These are phyloP conservation scores for Serripes groenlandicus DNA, from an alignment of 2,888 invertebrate species.

Conservation along the genomic window DNA sequence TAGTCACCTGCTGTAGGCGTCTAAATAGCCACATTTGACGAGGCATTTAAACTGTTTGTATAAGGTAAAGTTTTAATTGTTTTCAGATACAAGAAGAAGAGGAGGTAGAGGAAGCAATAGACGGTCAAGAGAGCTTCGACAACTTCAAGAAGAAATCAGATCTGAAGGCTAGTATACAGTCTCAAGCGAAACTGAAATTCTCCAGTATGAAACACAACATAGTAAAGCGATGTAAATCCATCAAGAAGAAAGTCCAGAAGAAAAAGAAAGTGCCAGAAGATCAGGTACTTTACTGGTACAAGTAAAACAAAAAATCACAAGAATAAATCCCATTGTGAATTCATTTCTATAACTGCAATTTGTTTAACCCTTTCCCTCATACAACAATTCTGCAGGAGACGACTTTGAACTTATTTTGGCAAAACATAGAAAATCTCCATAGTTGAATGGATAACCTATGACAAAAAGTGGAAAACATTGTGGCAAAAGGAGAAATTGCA, in stretches of 20 bases:
- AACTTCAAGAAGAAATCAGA: background rate
- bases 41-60: too few relatives aligned
- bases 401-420: too few relatives aligned
- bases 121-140: background rate
- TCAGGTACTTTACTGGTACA: too few relatives aligned
- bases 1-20: too few relatives aligned
- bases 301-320: too few relatives aligned
- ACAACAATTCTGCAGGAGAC: too few relatives aligned
- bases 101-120: background rate
- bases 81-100: background rate
- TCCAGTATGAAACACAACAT: slow-evolving; percentile 51
- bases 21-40: too few relatives aligned
- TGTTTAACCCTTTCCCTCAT: background rate
- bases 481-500: background rate
- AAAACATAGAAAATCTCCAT: too few relatives aligned
- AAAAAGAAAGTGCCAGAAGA: slow-evolving; percentile 31
- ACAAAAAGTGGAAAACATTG: background rate
- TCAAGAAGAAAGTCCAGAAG: slow-evolving; percentile 59
- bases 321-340: too few relatives aligned
- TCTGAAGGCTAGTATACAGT: slow-evolving; percentile 20
- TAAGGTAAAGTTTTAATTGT: background rate
- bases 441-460: too few relatives aligned
- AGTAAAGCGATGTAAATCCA: slow-evolving; percentile 54
- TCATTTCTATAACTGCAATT: background rate
- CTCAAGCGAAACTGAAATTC: slow-evolving; percentile 48